A percentile compares a stretch with the other conserved stretches of the same genome.
Conservation (phyloP, 2,113 vertebrate species). For the Hippolais icterina region DNA sequence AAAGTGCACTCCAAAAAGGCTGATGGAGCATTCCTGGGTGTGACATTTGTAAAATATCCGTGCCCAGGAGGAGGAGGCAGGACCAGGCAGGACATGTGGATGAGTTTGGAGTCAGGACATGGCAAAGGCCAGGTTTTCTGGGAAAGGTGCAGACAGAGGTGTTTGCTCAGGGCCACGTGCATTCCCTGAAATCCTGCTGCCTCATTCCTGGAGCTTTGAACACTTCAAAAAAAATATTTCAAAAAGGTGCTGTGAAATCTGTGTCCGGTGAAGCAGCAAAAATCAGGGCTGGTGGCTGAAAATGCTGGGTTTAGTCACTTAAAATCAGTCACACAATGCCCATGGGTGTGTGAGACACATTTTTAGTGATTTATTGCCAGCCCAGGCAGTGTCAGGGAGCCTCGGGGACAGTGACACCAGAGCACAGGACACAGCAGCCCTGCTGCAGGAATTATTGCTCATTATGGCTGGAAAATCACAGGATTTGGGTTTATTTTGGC, state of each 20-base stretch:
- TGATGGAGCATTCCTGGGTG: not conserved
- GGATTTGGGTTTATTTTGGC: not conserved
- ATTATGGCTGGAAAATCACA: not conserved
- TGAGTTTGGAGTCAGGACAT: accelerated
- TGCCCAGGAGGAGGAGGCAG: not conserved
- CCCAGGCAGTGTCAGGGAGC: not conserved
- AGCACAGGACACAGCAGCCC: not conserved
- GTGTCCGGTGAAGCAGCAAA: not conserved
- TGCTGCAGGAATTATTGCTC: not conserved
- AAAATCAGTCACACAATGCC: accelerated
- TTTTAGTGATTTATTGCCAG: not conserved
- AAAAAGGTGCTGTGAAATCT: accelerated
- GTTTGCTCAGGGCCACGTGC: not conserved
- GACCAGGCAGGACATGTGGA: accelerated
- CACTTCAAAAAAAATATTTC: accelerated
- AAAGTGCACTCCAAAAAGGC: accelerated
- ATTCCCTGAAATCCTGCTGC: not conserved
- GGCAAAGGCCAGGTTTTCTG: not conserved
- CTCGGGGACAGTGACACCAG: accelerated
- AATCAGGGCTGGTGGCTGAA: not conserved
- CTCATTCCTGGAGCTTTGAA: not conserved
- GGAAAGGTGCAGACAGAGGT: not conserved
- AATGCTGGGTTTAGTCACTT: accelerated
- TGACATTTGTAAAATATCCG: not conserved
- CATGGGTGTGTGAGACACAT: accelerated